phyloP scores from a whole-genome alignment of 2,888 invertebrate genomes.

The Hypolimnas misippus region DNA sequence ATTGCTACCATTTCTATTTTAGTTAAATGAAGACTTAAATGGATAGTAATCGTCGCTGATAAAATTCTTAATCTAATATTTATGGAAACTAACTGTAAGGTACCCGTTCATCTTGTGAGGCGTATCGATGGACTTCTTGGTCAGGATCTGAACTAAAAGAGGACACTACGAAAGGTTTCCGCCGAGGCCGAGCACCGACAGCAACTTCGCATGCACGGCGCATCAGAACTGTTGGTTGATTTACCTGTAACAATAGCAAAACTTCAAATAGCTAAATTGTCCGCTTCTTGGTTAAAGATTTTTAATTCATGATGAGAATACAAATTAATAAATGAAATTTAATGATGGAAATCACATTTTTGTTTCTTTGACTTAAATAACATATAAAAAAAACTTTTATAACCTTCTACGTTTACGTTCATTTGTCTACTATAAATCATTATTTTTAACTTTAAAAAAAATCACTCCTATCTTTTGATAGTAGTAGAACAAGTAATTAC shows the following conservation, averaged over 20 bases:
- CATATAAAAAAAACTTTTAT: too few relatives aligned
- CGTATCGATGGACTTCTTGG: constrained; percentile 56
- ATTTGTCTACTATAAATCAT: too few relatives aligned
- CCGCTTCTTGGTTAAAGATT: too few relatives aligned
- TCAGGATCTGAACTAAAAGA: constrained; percentile 54
- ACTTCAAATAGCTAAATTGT: too few relatives aligned
- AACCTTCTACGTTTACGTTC: too few relatives aligned
- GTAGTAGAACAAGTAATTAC: too few relatives aligned
- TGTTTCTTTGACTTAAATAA: too few relatives aligned
- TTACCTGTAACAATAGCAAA: constrained; percentile 54
- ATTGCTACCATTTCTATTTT: constrained; percentile 34
- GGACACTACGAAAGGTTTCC: constrained; percentile 60
- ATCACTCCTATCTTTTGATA: too few relatives aligned
- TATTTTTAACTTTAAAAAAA: too few relatives aligned
- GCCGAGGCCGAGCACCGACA: constrained; percentile 58
- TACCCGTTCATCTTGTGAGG: constrained; percentile 71
- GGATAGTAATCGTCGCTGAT: not conserved
- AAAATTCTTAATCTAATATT: constrained; percentile 10
- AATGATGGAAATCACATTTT: too few relatives aligned
- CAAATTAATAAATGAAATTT: too few relatives aligned
- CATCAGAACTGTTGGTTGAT: constrained; percentile 70
- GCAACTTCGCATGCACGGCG: constrained; percentile 74
- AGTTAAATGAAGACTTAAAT: constrained; percentile 7
- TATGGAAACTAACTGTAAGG: constrained; percentile 47
- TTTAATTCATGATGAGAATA: too few relatives aligned